Base-by-base conservation (phyloP, 2,888 invertebrate genomes). In the Drosophila lacicola region DNA sequence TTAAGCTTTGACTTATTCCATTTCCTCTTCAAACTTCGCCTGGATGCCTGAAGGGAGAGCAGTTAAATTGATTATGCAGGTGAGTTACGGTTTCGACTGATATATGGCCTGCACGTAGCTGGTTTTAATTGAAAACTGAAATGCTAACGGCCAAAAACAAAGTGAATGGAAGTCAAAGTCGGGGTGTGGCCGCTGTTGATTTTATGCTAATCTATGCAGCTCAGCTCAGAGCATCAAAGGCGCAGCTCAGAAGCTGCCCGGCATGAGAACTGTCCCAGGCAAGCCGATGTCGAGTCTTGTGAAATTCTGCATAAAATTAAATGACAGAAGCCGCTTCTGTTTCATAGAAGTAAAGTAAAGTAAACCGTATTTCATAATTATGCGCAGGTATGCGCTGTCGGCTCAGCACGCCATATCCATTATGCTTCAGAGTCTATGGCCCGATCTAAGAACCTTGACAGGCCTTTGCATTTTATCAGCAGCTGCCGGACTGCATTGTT, bases 171-270 rank as follows among this genome's bases (percentile, higher is more conserved):
- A 45, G 63, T 46, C 57, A 51, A 50, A 57, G 29, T 46, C 11
- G n/a, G 62, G 65, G 58, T 58, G 79, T 70, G 63, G 60, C 41
- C 36, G 50, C 9, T 74, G 83, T 71, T 82, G 88, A 82, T 78
- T 83, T 76, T 80, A 89, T 84, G 84, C 89, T 85, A 85, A 85
- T 89, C 89, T 87, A 70, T 83, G 77, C 81, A 83, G 65, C 73
- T 68, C 70, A 58, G 64, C 54, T 29, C 29, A 42, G 34, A 74
- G 87, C 62, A 74, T 73, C 87, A 74, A 83, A 80, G 78, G 63
- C 61, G 51, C 47, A 19, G 10, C 37, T 50, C 21, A 29, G 58
- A 51, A 55, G 45, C 41, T 47, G 51, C 45, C 44, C 42, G 17
- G 56, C 25, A n/a, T 14, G n/a, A 9, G 44, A 41, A 3, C 37